phyloP scores from a whole-genome alignment of 2,113 vertebrate species.

The Lepisosteus osseus region DNA sequence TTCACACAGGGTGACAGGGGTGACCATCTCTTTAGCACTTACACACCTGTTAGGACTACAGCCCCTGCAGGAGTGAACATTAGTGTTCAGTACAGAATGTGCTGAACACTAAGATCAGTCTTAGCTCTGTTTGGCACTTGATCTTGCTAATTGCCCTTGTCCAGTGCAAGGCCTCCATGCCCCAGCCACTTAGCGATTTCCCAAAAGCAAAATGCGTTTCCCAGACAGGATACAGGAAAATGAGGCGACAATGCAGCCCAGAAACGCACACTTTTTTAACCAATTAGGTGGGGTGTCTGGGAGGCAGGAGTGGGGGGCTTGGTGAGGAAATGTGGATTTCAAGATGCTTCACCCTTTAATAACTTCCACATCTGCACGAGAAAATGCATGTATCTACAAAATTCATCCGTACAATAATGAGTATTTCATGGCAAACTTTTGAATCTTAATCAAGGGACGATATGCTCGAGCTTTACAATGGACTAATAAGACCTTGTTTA shows the following conservation, averaged over 20 bases:
- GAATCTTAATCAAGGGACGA: no score
- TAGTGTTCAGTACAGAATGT: background rate
- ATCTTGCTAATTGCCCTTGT: background rate
- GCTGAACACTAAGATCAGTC: background rate
- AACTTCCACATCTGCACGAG: no score
- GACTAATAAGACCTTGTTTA: no score
- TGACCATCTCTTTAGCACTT: background rate
- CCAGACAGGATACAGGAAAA: slow-evolving; percentile 55
- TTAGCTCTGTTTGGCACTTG: background rate
- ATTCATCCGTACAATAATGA: no score
- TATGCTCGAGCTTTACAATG: no score
- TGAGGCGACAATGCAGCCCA: slow-evolving; percentile 35
- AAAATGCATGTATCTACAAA: no score
- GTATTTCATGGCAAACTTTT: no score
- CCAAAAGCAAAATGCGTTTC: slow-evolving; percentile 29
- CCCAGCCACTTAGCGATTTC: slow-evolving; percentile 20
- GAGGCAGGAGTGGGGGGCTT: no score
- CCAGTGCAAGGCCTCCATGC: background rate
- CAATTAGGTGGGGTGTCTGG: no score
- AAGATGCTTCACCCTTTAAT: no score
- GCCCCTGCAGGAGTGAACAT: background rate
- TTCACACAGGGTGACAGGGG: no score
- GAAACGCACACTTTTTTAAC: background rate
- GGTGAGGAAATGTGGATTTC: no score
- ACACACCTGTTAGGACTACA: background rate